phyloP scores from a whole-genome alignment of 30 jellyfish, hydroid and myxozoan species.

The Sanderia malayensis region DNA sequence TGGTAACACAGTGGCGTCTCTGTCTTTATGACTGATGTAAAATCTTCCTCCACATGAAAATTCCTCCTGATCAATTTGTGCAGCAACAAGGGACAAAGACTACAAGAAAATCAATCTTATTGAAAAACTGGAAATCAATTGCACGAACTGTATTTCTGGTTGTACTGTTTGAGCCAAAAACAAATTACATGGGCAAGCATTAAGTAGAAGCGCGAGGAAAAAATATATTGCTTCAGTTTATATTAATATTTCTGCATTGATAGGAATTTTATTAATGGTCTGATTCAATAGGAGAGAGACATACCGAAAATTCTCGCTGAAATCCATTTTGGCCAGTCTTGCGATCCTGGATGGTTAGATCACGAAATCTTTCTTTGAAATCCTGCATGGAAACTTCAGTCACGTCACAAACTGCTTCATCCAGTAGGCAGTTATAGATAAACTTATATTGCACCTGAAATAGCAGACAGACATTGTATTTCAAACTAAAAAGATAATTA shows the following conservation, averaged over 20 bases:
- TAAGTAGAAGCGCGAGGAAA: no score
- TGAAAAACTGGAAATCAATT: no score
- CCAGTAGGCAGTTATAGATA: constrained; percentile 69
- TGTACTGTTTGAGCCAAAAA: no score
- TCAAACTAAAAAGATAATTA: no score
- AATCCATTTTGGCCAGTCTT: constrained; percentile 44
- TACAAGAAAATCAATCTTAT: no score
- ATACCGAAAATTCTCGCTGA: constrained; percentile 47
- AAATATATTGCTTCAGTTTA: no score
- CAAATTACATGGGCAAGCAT: no score
- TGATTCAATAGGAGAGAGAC: no score
- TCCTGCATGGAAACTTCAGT: constrained; percentile 67
- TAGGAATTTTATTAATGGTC: no score
- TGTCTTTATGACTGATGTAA: constrained; percentile 36
- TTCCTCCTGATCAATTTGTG: constrained; percentile 32
- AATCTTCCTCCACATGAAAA: constrained; percentile 40
- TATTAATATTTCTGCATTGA: no score
- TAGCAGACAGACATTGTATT: no score
- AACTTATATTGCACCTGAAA: constrained; percentile 66
- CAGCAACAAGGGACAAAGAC: constrained; percentile 40
- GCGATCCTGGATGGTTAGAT: constrained; percentile 23
- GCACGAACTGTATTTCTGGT: no score
- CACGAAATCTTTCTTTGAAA: constrained; percentile 18
- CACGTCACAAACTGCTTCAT: constrained; percentile 60
- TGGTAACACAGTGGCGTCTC: constrained; percentile 58